Base-by-base conservation (phyloP, 2,113 vertebrate species). In the Theristicus caerulescens region DNA sequence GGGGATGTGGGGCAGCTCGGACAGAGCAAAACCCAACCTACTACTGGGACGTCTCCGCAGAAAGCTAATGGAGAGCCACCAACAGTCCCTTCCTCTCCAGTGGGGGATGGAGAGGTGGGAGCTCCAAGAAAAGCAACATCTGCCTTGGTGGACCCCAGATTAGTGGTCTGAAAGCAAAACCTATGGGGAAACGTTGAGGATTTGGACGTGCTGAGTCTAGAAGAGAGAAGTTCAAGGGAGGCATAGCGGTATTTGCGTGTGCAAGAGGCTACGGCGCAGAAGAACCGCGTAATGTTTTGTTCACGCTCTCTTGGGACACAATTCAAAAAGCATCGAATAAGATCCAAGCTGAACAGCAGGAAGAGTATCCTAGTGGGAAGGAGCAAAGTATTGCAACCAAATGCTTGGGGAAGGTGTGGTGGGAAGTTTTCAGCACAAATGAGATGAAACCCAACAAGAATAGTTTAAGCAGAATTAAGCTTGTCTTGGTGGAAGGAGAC, bases 281-380 rank as follows among this genome's bases (percentile, higher is more conserved):
- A 47, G 36, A 55, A n/a, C 38, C 62, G 65, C 71, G 66, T 13
- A 9, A 69, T 4, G 88, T 17, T 65, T 77, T 29, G 85, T 10
- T 96, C 88, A 19, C 24, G 16, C 66, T 89, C 78, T 34, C 92
- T 79, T 9, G 90, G 90, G 94, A 96, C 85, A 90, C 82, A 88
- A 87, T 79, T 92, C 88, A 94, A 96, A 86, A 94, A 69, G 74
- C 85, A 64, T 17, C 4, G 4, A 85, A 85, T 42, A 64, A n/a
- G 83, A 95, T 94, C 82, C 95, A 88, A 93, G 92, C 57, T 80
- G 88, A 96, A 92, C 85, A 97, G 95, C 95, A 94, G 92, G 92
- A 96, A 90, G 79, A 93, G 90, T 76, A 82, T 95, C 94, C 79
- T 80, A 42, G 95, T 77, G 95, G 94, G 96, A 97, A 94, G 80